Conservation (phyloP, 2,113 vertebrate species). For the Microcebus ravelobensis region DNA sequence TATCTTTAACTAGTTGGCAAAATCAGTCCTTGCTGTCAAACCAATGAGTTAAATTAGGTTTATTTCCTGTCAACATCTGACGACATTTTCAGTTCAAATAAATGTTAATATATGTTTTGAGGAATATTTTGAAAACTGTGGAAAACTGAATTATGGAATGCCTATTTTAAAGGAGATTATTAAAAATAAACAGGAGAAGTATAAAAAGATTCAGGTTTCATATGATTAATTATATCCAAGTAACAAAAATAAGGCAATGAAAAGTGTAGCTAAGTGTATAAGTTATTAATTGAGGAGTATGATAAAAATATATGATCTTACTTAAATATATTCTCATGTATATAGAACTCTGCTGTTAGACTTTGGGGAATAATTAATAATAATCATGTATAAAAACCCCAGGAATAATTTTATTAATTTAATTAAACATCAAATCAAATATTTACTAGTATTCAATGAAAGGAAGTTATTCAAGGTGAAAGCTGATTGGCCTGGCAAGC, state of each 20-base stretch:
- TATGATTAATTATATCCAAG: background rate
- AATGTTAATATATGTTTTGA: background rate
- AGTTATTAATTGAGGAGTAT: background rate
- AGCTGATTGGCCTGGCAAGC: background rate
- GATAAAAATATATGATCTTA: background rate
- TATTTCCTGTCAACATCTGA: background rate
- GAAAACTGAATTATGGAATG: background rate
- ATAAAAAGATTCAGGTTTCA: background rate
- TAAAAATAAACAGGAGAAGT: background rate
- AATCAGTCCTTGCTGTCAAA: background rate
- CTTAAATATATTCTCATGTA: background rate
- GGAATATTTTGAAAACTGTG: background rate
- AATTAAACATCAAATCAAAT: background rate
- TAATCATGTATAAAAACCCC: background rate
- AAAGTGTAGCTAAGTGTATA: background rate
- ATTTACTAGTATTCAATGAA: constrained; percentile 23
- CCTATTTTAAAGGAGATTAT: background rate
- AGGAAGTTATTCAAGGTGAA: background rate
- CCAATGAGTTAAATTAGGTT: background rate
- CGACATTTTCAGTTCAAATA: background rate
- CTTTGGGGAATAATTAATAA: background rate
- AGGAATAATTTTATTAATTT: constrained; percentile 9
- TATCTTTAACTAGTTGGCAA: background rate
- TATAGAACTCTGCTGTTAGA: background rate
- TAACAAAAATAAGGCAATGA: constrained; percentile 22